phyloP scores from a whole-genome alignment of 2,113 vertebrate species.

The Pheucticus melanocephalus region DNA sequence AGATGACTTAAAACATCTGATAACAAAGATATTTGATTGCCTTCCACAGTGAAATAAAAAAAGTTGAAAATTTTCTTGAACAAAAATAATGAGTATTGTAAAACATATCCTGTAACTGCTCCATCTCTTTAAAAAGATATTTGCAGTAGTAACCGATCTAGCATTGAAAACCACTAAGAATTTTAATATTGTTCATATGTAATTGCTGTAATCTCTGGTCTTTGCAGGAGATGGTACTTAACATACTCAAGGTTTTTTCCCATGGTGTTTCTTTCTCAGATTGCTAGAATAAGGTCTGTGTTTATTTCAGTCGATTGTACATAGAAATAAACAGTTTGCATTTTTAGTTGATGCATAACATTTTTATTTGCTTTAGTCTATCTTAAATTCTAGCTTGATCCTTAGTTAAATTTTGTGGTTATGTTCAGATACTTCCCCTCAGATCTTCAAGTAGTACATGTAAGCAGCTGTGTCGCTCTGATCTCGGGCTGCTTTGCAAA shows the following conservation, averaged over 20 bases:
- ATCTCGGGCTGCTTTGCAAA: not conserved
- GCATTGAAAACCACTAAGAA: not conserved
- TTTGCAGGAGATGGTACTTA: slow-evolving; percentile 35
- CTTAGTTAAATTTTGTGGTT: slow-evolving; percentile 30
- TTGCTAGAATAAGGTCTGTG: not conserved
- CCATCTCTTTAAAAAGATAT: slow-evolving; percentile 1
- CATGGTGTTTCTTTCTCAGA: slow-evolving; percentile 8
- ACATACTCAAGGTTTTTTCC: slow-evolving; percentile 20
- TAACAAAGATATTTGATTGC: not conserved
- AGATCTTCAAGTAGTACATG: not conserved
- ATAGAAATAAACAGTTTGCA: slow-evolving; percentile 31
- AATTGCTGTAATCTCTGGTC: slow-evolving; percentile 38
- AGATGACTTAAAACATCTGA: not conserved
- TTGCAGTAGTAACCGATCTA: not conserved
- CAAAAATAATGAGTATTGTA: not conserved
- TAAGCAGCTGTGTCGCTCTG: slow-evolving; percentile 6
- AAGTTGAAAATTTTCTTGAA: not conserved
- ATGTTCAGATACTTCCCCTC: not conserved
- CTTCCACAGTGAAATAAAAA: not conserved
- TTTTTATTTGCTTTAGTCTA: slow-evolving; percentile 28
- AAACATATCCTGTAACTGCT: not conserved
- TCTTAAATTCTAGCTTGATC: slow-evolving; percentile 22
- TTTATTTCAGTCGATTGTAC: slow-evolving; percentile 14
- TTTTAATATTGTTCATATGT: slow-evolving; percentile 25
- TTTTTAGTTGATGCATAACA: slow-evolving; percentile 4